Evolutionary conservation across 2,888 invertebrate genomes (phyloP), one percentile per base, ranked within the genome.

Genomic region (Agrotis segetum): DNA sequence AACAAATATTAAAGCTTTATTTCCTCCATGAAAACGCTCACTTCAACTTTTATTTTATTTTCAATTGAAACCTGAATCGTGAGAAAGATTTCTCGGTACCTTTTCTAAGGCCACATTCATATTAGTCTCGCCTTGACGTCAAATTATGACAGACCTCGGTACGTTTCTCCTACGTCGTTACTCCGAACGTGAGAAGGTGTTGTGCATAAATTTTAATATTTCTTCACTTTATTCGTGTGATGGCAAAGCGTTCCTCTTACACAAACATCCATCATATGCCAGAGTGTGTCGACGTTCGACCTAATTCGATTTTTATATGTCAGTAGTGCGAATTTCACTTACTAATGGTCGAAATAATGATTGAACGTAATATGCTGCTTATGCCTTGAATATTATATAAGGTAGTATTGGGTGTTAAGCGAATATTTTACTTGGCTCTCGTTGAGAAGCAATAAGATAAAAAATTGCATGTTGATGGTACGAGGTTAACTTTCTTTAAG

Each of bases 131-230:
- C 56, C 19, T 64, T 65, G 50, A 11, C 59, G 46, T 70, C 65
- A 69, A 34, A 58, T 74, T 71, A 60, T 70, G 67, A 59, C 61
- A 70, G 21, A 75, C 49, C 52, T 71, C 9, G 46, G 72, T 63
- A 69, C 69, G 62, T 65, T 81, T 73, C 63, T n/a, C 59, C 58
- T 62, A 61, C 53, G 58, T 72, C 72, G 55, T 74, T 72, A 71
- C 58, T 59, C 63, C 55, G 63, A 76, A 74, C 70, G 71, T 63
- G 68, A 67, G 61, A 56, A 53, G 63, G 63, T 71, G 53, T 75
- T 71, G 74, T 71, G 75, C 76, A 86, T 86, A 78, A 77, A 85
- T 86, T 80, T 86, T 78, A 86, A 86, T 85, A 85, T 82, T 84
- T 86, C 71, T 60, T 73, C 79, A 71, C 85, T 85, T 82, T 82